Conservation (phyloP, 2,797 vertebrate species). For the Melanotaenia trifasciata region DNA sequence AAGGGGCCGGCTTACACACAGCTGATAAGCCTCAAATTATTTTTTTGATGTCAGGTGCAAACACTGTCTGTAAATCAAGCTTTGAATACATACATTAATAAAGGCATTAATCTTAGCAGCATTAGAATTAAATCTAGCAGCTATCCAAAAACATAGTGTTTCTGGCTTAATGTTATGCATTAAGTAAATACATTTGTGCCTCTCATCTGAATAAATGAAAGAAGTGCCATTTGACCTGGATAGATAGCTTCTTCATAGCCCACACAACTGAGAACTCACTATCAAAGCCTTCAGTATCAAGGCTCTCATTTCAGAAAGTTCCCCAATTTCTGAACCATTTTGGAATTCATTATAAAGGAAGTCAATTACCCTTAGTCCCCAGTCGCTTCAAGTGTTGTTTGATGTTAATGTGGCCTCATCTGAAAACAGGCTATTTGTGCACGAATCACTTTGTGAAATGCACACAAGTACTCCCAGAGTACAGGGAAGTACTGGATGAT, state of each 20-base stretch:
- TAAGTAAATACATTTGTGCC: slow-evolving; percentile 12
- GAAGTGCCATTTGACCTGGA: slow-evolving; percentile 27
- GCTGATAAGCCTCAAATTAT: slow-evolving; percentile 58
- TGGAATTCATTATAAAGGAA: slow-evolving; percentile 41
- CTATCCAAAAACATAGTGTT: not conserved
- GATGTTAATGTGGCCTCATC: slow-evolving; percentile 51
- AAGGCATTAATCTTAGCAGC: slow-evolving; percentile 10
- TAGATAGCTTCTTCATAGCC: slow-evolving; percentile 10
- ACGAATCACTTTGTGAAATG: slow-evolving; percentile 22
- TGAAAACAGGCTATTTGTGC: slow-evolving; percentile 35
- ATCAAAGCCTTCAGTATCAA: slow-evolving; percentile 33
- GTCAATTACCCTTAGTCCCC: slow-evolving; percentile 47
- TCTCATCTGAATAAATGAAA: slow-evolving; percentile 5
- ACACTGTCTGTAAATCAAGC: slow-evolving; percentile 47
- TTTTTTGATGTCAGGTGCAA: slow-evolving; percentile 53
- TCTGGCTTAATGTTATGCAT: slow-evolving; percentile 14
- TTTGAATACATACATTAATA: slow-evolving; percentile 13
- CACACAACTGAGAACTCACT: slow-evolving; percentile 15
- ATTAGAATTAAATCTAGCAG: slow-evolving; percentile 12
- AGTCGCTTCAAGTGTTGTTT: slow-evolving; percentile 45
- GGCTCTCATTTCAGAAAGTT: slow-evolving; percentile 33
- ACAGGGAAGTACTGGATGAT: slow-evolving; percentile 3
- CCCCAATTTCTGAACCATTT: slow-evolving; percentile 36
- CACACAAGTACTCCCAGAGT: slow-evolving; percentile 16
- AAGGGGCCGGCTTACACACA: slow-evolving; percentile 30